Evolutionary conservation across 1,140 invertebrate species (phyloP).

Genomic region (Watersipora subatra): DNA sequence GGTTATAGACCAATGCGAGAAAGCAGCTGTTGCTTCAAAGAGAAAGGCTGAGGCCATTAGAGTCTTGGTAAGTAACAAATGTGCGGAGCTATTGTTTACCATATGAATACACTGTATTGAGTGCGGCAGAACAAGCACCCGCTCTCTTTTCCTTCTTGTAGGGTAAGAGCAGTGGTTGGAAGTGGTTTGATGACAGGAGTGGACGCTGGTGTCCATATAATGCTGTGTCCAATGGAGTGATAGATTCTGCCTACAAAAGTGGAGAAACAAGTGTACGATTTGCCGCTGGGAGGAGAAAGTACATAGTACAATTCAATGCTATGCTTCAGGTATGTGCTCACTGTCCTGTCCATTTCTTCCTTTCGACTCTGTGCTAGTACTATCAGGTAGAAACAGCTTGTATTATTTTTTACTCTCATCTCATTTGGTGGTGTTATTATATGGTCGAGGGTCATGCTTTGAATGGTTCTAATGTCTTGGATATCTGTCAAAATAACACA

Average conservation of each 20-base stretch:
- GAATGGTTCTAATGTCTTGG: no score
- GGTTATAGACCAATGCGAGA: slow-evolving; percentile 66
- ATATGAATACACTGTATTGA: no score
- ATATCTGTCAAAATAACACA: no score
- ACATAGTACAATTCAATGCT: slow-evolving; percentile 63
- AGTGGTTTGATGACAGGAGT: slow-evolving; percentile 69
- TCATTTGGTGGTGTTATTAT: neutral
- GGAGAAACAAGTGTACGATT: slow-evolving; percentile 61
- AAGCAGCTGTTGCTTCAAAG: slow-evolving; percentile 56
- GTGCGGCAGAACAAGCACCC: no score
- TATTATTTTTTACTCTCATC: no score
- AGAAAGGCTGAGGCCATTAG: slow-evolving; percentile 57
- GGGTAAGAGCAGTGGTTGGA: slow-evolving; percentile 48
- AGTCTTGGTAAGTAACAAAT: slow-evolving; percentile 39
- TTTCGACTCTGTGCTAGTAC: no score
- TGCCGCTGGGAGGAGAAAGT: slow-evolving; percentile 58
- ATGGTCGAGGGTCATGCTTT: no score
- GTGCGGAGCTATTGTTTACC: no score
- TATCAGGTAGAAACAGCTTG: no score
- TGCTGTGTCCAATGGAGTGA: slow-evolving; percentile 58
- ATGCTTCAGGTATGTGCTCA: slow-evolving; percentile 57
- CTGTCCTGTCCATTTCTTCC: neutral
- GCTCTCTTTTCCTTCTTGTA: neutral
- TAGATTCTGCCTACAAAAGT: slow-evolving; percentile 67
- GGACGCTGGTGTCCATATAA: slow-evolving; percentile 69